Conservation (phyloP, 2,888 invertebrate genomes). For the Laothoe populi region DNA sequence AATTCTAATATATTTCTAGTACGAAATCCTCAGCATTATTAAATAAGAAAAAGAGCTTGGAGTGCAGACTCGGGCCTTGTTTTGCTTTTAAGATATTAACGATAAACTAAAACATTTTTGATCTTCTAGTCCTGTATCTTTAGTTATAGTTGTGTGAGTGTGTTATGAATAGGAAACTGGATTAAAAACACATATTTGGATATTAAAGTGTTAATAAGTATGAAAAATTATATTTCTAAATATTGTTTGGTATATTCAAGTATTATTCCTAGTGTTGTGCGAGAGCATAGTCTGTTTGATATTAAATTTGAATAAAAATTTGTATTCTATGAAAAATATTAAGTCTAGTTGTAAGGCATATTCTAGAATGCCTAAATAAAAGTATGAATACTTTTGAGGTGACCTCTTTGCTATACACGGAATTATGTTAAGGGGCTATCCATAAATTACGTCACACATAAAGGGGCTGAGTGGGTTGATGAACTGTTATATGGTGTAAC, state of each 20-base stretch:
- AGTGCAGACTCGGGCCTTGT: slow-evolving; percentile 62
- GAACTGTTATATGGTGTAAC: too few relatives aligned
- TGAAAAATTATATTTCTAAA: slow-evolving; percentile 33
- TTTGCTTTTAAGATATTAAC: slow-evolving; percentile 47
- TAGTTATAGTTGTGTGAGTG: slow-evolving; percentile 49
- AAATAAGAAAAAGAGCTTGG: slow-evolving; percentile 55
- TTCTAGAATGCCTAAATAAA: too few relatives aligned
- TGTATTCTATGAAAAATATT: neutral
- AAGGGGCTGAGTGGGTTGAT: too few relatives aligned
- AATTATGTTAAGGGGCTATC: too few relatives aligned
- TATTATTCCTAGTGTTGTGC: slow-evolving; percentile 24
- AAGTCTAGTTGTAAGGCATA: slow-evolving; percentile 1
- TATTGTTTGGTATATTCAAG: slow-evolving; percentile 29
- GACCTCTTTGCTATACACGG: too few relatives aligned
- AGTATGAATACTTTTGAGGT: too few relatives aligned
- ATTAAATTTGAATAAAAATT: slow-evolving; percentile 14
- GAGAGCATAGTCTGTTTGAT: slow-evolving; percentile 14
- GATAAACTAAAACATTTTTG: slow-evolving; percentile 48
- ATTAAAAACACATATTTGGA: neutral
- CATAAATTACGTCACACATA: too few relatives aligned
- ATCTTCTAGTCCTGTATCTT: slow-evolving; percentile 73
- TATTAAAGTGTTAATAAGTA: slow-evolving; percentile 31
- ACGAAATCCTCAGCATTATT: slow-evolving; percentile 10
- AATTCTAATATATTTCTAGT: slow-evolving; percentile 29
- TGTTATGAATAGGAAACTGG: slow-evolving; percentile 11